These are phyloP conservation scores for Montipora cactus DNA, from an alignment of 64 coral and sea anemone species.

Conservation along the genomic window DNA sequence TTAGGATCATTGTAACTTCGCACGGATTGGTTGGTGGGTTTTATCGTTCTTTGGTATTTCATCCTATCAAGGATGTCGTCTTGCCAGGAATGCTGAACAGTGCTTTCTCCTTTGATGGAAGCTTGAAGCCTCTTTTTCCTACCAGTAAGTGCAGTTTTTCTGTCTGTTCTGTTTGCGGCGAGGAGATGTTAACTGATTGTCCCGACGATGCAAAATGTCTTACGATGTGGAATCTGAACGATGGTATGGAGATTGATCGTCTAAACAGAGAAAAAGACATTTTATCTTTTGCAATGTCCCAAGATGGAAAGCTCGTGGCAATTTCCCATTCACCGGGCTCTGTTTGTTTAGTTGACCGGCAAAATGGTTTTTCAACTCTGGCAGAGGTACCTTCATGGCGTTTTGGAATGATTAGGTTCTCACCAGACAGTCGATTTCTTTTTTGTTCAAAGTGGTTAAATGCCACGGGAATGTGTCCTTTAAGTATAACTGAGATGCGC, in stretches of 20 bases:
- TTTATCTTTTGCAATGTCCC: neutral
- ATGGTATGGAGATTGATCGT: neutral
- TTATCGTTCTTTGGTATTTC: constrained; percentile 17
- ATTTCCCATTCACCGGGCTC: constrained; percentile 12
- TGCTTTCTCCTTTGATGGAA: neutral
- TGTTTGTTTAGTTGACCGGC: neutral
- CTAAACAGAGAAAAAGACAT: neutral
- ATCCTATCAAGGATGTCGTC: neutral
- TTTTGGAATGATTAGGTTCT: neutral
- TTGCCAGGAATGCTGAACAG: neutral
- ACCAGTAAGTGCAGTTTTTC: neutral
- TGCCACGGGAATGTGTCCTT: too few relatives aligned
- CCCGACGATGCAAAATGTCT: constrained; percentile 14
- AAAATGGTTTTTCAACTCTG: neutral
- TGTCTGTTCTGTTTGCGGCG: neutral
- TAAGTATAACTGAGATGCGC: accelerated
- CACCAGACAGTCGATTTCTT: neutral
- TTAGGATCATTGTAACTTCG: too few relatives aligned
- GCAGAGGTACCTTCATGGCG: neutral
- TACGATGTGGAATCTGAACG: neutral
- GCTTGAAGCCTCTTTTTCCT: neutral
- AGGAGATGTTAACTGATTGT: neutral
- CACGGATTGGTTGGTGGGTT: too few relatives aligned
- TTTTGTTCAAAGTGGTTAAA: neutral
- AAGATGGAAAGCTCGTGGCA: neutral